Base-by-base conservation (phyloP, 2,888 invertebrate genomes). In the Thera britannica region DNA sequence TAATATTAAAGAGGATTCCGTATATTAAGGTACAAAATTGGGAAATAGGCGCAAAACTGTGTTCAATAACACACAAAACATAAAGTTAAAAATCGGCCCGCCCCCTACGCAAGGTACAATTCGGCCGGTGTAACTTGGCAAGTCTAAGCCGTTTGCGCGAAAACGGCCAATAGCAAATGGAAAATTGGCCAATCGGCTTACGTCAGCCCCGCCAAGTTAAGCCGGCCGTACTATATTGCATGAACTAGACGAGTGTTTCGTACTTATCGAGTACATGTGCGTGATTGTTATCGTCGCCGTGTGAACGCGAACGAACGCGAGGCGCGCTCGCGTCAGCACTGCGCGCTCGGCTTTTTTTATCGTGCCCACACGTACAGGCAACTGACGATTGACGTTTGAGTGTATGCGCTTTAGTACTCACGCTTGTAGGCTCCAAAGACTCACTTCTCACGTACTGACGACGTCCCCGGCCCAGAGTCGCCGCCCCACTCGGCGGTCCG, bases 261-360 rank as follows among this genome's bases (percentile, higher is more conserved):
- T 94, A 94, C 79, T 94, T 94, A 74, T 94, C 94, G 44, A 94
- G 88, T 57, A 94, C 93, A 71, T 93, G 91, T 23, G 80, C 82
- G 54, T 84, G 81, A 73, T 84, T 84, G 8, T 65, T 69, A n/a
- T 90, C 91, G 73, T 92, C 93, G 9, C 88, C 89, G 75, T 91
- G 92, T 8, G 90, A 90, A 54, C 90, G 90, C 3, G 90, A 86
- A n/a, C 92, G 89, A 23, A 88, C 83, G 1, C 92, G 84, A 38
- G 83, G 68, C 5, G 86, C 76, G 66, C 84, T 84, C 1, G 83
- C 76, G 62, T 83, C 83, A 34, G 85, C 83, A 64, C 85, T 86
- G 56, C 88, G 87, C 6, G 88, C 85, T 12, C 91, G 87, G 4
- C 88, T 77, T 77, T 92, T 93, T 77, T 91, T 92, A 65, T 93